Conservation (phyloP, 2,797 vertebrate species). For the Martes flavigula region DNA sequence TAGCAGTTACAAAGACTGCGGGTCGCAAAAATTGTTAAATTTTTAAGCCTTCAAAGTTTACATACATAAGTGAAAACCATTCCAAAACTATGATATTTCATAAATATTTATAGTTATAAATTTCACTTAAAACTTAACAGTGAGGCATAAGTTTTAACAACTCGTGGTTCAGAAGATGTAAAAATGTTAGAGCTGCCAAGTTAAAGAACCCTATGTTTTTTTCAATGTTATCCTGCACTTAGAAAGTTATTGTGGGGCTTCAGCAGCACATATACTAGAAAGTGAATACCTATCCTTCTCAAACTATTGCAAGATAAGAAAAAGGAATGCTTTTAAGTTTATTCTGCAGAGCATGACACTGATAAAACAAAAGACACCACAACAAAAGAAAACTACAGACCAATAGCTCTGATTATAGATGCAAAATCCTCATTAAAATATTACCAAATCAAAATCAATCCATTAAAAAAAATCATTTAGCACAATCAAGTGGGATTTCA, state of each 20-base stretch:
- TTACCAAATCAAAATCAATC: neutral
- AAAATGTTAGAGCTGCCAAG: neutral
- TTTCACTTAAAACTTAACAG: neutral
- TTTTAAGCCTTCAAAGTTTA: neutral
- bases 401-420: neutral
- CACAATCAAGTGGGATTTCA: neutral
- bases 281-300: neutral
- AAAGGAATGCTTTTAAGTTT: neutral
- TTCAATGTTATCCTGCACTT: neutral
- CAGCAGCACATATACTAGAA: too few relatives aligned
- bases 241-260: neutral
- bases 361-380: neutral
- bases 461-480: neutral
- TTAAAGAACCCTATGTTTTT: neutral
- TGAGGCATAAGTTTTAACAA: neutral
- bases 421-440: neutral
- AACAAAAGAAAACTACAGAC: neutral
- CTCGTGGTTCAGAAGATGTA: neutral
- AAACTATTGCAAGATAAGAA: neutral
- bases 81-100: neutral
- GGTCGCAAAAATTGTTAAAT: neutral
- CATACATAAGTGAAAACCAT: neutral
- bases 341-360: neutral
- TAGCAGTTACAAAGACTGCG: neutral
- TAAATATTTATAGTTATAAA: neutral